Evolutionary conservation across 2,888 invertebrate species (phyloP).

Genomic region (Prosopocoilus inquinatus): DNA sequence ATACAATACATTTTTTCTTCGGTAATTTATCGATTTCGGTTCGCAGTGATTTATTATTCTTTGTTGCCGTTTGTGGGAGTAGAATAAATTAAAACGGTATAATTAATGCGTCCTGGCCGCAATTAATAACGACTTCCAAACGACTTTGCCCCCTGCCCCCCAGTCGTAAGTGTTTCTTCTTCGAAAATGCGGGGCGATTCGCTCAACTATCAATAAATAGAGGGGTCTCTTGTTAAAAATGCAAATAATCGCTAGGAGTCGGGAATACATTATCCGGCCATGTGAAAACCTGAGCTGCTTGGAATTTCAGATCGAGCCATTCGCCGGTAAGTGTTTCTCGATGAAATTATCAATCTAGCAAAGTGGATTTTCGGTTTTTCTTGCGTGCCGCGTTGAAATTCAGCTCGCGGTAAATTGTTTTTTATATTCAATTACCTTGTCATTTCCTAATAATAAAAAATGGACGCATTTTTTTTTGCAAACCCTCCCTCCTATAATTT

Average conservation of each 20-base stretch:
- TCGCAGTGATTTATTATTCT: slow-evolving; percentile 23
- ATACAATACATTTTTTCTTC: slow-evolving; percentile 5
- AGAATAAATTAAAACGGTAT: too few relatives aligned
- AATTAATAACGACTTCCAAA: too few relatives aligned
- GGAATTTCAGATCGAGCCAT: slow-evolving; percentile 10
- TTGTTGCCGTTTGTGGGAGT: neutral
- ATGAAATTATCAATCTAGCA: slow-evolving; percentile 10
- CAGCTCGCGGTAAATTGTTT: neutral
- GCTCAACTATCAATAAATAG: too few relatives aligned
- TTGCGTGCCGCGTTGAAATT: slow-evolving; percentile 1
- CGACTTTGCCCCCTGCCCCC: too few relatives aligned
- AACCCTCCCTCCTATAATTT: too few relatives aligned
- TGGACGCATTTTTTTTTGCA: too few relatives aligned
- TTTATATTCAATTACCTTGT: too few relatives aligned
- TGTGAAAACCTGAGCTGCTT: slow-evolving; percentile 7
- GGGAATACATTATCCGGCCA: slow-evolving; percentile 7
- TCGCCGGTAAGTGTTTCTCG: slow-evolving; percentile 11
- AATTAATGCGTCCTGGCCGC: too few relatives aligned
- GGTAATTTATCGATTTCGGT: slow-evolving; percentile 22
- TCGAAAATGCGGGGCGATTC: too few relatives aligned
- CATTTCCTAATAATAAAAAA: too few relatives aligned
- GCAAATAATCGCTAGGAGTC: slow-evolving; percentile 7
- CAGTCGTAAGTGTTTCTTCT: too few relatives aligned
- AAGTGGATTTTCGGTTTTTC: slow-evolving; percentile 3
- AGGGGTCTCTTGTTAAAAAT: slow-evolving; percentile 7